These are phyloP conservation scores for Darevskia nairensis DNA, from an alignment of 2,797 vertebrate genomes.

Conservation along the genomic window DNA sequence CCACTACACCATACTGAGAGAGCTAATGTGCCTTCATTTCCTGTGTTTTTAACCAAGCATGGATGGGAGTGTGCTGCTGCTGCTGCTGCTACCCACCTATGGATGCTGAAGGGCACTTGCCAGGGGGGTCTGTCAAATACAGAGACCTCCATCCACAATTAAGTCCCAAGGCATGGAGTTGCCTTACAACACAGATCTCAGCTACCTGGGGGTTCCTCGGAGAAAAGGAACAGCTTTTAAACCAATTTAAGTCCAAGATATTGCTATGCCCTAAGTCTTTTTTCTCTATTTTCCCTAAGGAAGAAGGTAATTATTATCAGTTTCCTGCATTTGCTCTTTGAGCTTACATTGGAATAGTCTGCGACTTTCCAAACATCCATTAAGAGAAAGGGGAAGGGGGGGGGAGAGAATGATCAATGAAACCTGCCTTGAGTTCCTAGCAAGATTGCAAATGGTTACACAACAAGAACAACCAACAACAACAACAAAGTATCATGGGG, in stretches of 20 bases:
- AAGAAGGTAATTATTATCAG: conserved; percentile 45
- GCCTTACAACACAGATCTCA: neutral
- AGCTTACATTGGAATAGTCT: conserved; percentile 31
- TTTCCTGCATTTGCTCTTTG: conserved; percentile 18
- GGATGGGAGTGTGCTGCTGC: too few species aligned
- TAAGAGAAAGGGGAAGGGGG: neutral
- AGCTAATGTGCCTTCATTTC: too few species aligned
- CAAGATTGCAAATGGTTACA: conserved; percentile 28
- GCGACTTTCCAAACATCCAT: conserved; percentile 15
- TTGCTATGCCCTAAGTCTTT: neutral
- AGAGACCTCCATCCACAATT: neutral
- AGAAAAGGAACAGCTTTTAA: neutral
- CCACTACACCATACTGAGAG: too few species aligned
- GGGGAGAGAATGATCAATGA: conserved; percentile 21
- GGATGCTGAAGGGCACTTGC: neutral
- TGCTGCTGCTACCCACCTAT: neutral
- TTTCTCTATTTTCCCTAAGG: conserved; percentile 23
- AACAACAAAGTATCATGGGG: neutral
- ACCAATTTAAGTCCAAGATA: neutral
- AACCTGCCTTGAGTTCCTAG: conserved; percentile 35
- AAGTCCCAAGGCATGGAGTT: neutral
- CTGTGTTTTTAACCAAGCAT: too few species aligned
- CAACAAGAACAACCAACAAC: neutral
- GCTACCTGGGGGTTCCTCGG: neutral
- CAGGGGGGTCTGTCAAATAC: neutral